Conservation (phyloP, 1,140 invertebrate species). For the Euwallacea similis region DNA sequence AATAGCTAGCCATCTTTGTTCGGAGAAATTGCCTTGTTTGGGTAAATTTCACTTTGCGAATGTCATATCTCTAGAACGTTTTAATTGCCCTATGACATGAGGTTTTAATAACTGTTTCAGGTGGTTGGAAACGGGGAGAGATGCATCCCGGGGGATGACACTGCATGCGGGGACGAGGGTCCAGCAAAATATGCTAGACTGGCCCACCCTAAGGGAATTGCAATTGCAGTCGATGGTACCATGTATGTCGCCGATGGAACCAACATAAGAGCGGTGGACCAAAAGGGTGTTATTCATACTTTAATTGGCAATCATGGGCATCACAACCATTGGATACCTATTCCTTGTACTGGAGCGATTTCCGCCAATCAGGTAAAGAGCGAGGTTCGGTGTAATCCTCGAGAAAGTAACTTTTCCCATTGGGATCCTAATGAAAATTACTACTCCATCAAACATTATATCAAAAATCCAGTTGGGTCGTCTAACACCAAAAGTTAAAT, state of each 20-base stretch:
- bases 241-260: conserved; percentile 95
- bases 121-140: conserved; percentile 94
- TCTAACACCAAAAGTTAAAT: conserved; percentile 39
- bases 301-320: conserved; percentile 90
- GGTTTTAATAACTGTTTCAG: conserved; percentile 33
- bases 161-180: conserved; percentile 91
- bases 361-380: conserved; percentile 64
- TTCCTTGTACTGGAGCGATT: conserved; percentile 80
- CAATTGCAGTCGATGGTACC: conserved; percentile 85
- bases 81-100: conserved; percentile 1
- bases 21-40: conserved; percentile 12
- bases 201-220: conserved; percentile 95
- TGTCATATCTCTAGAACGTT: neutral
- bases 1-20: conserved; percentile 26
- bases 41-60: neutral
- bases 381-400: neutral
- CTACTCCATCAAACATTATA: conserved; percentile 37
- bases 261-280: conserved; percentile 89
- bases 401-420: neutral
- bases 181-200: conserved; percentile 86
- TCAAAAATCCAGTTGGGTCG: conserved; percentile 35
- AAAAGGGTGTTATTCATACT: conserved; percentile 90
- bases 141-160: conserved; percentile 89
- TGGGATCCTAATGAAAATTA: conserved; percentile 34
- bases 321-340: conserved; percentile 87